Evolutionary conservation across 1,140 invertebrate genomes (phyloP), one percentile per base, ranked within the genome.

Genomic region (Drosophila repletoides): DNA sequence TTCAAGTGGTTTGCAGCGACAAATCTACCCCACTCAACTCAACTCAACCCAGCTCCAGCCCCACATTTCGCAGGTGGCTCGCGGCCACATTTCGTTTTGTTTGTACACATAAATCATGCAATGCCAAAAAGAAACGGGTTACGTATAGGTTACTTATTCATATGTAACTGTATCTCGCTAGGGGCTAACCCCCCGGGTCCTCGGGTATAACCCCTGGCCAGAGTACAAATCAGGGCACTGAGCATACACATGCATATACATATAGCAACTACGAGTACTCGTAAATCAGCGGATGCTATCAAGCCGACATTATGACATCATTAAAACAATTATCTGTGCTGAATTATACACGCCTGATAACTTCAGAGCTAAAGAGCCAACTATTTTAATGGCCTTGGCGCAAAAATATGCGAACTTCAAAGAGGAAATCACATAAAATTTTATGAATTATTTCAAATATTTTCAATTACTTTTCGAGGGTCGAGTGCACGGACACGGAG

Each of bases 361-460:
- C 33, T 83, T 41, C 29, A 46, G 28, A 55, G 26, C 31, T 59
- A 4, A 34, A 26, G 17, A 31, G 45, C 55, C 29, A 70, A 74
- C 72, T 74, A 74, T 71, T 74, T 71, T 70, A 60, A 74, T 66
- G 48, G 55, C 59, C 63, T 52, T 59, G 49, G 19, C 43, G 7
- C 17, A 9, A 55, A 59, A 45, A 61, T 63, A 60, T 66, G 63
- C 76, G 72, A 64, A 41, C 68, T 74, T 68, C 10, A 56, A 68
- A 59, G 53, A 10, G 21, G 24, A 79, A 80, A 86, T 86, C 80
- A 67, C 80, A 86, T 86, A 86, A 86, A 80, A 80, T 86, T 80
- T 72, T 86, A 87, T 86, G 80, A 86, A 86, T 86, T 86, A 86
- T 86, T 80, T 73, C 49, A 87, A 86, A 86, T 76, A 86, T 86